These are phyloP conservation scores for Caenorhabditis auriculariae DNA, from an alignment of 2,888 invertebrate species.

Conservation along the genomic window DNA sequence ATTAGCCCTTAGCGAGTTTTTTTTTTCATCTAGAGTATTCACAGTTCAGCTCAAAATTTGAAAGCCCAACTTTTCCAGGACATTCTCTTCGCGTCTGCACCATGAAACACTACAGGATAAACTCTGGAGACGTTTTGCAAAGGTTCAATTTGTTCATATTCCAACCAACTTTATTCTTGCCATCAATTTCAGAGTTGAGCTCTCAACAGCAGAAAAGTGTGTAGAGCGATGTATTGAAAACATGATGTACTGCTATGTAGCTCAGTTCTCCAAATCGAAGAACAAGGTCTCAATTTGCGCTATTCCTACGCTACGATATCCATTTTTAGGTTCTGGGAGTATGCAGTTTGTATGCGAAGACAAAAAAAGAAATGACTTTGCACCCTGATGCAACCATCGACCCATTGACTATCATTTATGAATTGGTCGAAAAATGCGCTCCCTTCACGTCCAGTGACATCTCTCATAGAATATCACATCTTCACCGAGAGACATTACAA, in stretches of 20 bases:
- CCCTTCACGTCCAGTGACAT: constrained; percentile 32
- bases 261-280: constrained; percentile 31
- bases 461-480: constrained; percentile 28
- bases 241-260: constrained; percentile 40
- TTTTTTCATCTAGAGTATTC: too few relatives aligned
- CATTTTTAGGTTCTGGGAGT: constrained; percentile 31
- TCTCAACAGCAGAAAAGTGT: constrained; percentile 40
- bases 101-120: constrained; percentile 21
- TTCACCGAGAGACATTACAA: constrained; percentile 24
- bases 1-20: too few relatives aligned
- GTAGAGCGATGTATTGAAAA: constrained; percentile 50
- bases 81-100: constrained; percentile 27
- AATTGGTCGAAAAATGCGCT: constrained; percentile 36
- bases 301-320: too few relatives aligned
- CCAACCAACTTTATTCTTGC: not conserved
- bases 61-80: constrained; percentile 6
- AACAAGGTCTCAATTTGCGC: too few relatives aligned
- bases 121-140: constrained; percentile 26
- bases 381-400: constrained; percentile 40
- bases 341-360: constrained; percentile 27
- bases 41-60: too few relatives aligned
- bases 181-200: constrained; percentile 30
- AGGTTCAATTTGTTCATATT: constrained; percentile 9
- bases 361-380: constrained; percentile 10
- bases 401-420: constrained; percentile 29